A percentile compares a stretch with the other conserved stretches of the same genome.
Evolutionary conservation across 2,113 vertebrate genomes (phyloP).

Genomic region (Poeciliopsis turrubarensis): DNA sequence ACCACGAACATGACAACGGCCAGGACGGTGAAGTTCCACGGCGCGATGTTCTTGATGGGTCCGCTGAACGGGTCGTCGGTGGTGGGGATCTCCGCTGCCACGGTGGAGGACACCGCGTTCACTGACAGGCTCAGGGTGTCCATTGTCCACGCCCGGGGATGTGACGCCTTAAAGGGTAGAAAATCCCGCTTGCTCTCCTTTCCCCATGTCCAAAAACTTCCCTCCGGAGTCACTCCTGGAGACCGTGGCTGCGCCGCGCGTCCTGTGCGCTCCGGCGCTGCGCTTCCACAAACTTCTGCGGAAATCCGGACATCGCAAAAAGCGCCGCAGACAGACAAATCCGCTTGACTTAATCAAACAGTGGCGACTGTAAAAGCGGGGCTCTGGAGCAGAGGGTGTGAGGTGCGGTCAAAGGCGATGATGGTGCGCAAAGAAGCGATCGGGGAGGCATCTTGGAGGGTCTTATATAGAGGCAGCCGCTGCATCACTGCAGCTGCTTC

Average conservation of each 20-base stretch:
- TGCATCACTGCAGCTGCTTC: conserved; percentile 33
- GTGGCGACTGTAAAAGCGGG: neutral
- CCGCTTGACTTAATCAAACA: neutral
- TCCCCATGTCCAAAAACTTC: conserved; percentile 44
- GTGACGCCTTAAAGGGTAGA: conserved; percentile 10
- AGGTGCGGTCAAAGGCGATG: conserved; percentile 4
- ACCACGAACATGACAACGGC: conserved; percentile 87
- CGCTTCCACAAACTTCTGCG: conserved; percentile 30
- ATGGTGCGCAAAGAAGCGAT: conserved; percentile 36
- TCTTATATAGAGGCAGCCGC: conserved; percentile 69
- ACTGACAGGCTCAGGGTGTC: conserved; percentile 69
- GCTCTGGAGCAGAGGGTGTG: neutral
- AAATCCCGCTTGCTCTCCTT: neutral
- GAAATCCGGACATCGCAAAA: conserved; percentile 24
- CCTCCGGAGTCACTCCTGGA: conserved; percentile 4
- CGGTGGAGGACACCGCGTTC: conserved; percentile 77
- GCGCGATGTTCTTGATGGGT: conserved; percentile 80
- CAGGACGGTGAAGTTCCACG: conserved; percentile 88
- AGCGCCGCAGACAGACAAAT: neutral
- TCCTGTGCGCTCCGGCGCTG: conserved; percentile 15
- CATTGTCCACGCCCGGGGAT: conserved; percentile 70
- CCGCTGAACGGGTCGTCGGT: conserved; percentile 78
- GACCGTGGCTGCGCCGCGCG: neutral
- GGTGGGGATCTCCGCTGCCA: conserved; percentile 43
- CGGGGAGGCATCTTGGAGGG: conserved; percentile 44